Conservation (phyloP, 2,113 vertebrate genomes). For the Hyperoodon ampullatus region DNA sequence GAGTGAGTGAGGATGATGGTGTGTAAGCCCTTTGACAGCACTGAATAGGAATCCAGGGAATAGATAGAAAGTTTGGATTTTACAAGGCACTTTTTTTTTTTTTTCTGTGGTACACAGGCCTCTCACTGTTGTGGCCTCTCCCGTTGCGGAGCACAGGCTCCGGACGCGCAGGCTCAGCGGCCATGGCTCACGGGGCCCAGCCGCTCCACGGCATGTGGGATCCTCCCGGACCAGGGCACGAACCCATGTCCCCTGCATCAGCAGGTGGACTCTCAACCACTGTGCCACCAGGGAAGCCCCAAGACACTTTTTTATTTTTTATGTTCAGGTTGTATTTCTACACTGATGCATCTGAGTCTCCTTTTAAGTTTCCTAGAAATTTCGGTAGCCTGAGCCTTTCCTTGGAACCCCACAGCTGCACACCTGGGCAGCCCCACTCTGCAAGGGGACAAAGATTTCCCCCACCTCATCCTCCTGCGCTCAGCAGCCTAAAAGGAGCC, state of each 20-base stretch:
- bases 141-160: too few relatives aligned
- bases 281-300: too few relatives aligned
- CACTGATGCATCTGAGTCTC: accelerated
- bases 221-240: too few relatives aligned
- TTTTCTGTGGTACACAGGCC: too few relatives aligned
- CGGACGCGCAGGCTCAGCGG: too few relatives aligned
- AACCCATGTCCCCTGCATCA: too few relatives aligned
- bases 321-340: too few relatives aligned
- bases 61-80: background rate
- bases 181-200: too few relatives aligned
- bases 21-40: accelerated
- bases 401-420: background rate
- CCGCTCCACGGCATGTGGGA: too few relatives aligned
- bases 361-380: background rate
- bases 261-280: too few relatives aligned
- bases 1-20: background rate
- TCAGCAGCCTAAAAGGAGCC: background rate
- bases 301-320: background rate
- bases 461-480: background rate
- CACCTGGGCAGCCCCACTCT: background rate
- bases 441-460: accelerated
- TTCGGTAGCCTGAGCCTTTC: background rate
- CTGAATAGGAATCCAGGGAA: background rate
- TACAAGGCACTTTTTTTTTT: background rate
- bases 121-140: too few relatives aligned